phyloP scores from a whole-genome alignment of 2,797 vertebrate genomes.

The Esox lucius region DNA sequence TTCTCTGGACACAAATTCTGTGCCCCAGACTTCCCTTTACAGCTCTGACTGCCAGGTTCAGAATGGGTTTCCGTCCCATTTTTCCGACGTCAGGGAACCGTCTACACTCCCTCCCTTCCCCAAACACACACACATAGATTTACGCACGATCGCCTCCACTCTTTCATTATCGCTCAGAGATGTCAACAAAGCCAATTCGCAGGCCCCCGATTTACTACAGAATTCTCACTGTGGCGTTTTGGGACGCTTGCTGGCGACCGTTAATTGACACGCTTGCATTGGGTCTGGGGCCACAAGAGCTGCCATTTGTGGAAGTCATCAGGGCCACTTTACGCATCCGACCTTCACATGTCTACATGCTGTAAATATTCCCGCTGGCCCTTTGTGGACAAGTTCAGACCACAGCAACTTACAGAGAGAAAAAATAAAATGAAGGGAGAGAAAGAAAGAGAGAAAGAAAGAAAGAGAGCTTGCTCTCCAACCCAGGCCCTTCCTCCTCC shows the following conservation, averaged over 20 bases:
- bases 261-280: conserved; percentile 11
- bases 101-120: conserved; percentile 40
- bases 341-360: conserved; percentile 78
- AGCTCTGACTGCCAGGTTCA: conserved; percentile 51
- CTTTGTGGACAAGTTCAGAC: conserved; percentile 51
- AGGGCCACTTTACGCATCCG: conserved; percentile 69
- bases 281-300: conserved; percentile 32
- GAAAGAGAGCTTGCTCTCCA: not conserved
- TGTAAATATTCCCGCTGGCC: conserved; percentile 72
- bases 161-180: conserved; percentile 27
- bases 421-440: conserved; percentile 30
- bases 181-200: conserved; percentile 19
- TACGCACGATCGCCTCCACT: conserved; percentile 47
- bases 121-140: conserved; percentile 3
- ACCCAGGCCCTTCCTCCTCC: conserved; percentile 3
- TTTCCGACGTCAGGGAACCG: conserved; percentile 32
- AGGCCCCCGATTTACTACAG: conserved; percentile 32
- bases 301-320: conserved; percentile 79
- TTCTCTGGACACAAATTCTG: conserved; percentile 64
- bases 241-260: conserved; percentile 29
- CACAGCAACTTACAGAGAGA: conserved; percentile 35
- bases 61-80: conserved; percentile 49
- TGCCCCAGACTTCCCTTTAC: conserved; percentile 75
- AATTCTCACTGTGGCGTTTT: conserved; percentile 32
- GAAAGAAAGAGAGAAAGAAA: not conserved